These are phyloP conservation scores for Oryzias javanicus DNA, from an alignment of 2,113 vertebrate genomes.

Conservation along the genomic window DNA sequence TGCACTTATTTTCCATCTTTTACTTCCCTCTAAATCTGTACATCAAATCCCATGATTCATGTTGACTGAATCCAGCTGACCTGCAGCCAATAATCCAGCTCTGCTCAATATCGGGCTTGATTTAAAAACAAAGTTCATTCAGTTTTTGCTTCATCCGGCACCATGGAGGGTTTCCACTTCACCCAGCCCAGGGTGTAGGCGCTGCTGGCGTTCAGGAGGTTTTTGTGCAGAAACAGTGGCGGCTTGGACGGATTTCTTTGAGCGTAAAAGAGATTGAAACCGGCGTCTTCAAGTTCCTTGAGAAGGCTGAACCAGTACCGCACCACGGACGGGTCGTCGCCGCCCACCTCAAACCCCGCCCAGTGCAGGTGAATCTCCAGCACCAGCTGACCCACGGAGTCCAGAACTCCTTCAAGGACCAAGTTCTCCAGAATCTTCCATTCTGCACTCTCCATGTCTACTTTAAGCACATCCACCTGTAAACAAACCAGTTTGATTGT, in stretches of 20 bases:
- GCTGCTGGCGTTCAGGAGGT: constrained; percentile 89
- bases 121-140: background rate
- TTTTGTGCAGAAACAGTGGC: constrained; percentile 86
- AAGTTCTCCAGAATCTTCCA: constrained; percentile 98
- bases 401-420: constrained; percentile 86
- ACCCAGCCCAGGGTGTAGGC: constrained; percentile 90
- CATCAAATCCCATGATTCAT: no score
- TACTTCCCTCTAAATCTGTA: no score
- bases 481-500: constrained; percentile 7
- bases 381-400: constrained; percentile 89
- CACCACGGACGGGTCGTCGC: constrained; percentile 87
- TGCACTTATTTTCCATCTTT: no score
- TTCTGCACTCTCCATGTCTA: constrained; percentile 93
- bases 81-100: constrained; percentile 40
- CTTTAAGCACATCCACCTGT: constrained; percentile 92
- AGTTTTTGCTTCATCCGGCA: background rate
- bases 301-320: constrained; percentile 96
- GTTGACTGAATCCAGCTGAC: constrained; percentile 34
- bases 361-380: constrained; percentile 93
- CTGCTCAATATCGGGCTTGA: constrained; percentile 4
- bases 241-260: constrained; percentile 84
- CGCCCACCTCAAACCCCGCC: constrained; percentile 93
- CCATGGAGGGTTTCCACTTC: constrained; percentile 78
- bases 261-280: constrained; percentile 88
- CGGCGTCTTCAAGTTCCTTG: constrained; percentile 84